These are phyloP conservation scores for Albula glossodonta DNA, from an alignment of 2,113 vertebrate species.

Conservation along the genomic window DNA sequence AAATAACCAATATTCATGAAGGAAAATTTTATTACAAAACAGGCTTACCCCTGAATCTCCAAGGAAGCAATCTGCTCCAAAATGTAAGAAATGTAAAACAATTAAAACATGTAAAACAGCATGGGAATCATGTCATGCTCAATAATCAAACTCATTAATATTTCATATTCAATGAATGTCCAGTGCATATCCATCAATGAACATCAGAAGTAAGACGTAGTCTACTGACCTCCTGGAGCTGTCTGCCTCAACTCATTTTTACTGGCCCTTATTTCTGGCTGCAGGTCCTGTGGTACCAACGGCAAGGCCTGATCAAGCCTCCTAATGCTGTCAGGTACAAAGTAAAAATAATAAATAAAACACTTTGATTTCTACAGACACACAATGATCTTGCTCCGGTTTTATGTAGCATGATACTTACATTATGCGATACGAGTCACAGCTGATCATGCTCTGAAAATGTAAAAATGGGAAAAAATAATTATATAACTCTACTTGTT, in stretches of 20 bases:
- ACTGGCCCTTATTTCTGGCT: conserved; percentile 29
- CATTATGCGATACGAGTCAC: conserved; percentile 53
- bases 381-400: no score
- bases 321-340: conserved; percentile 41
- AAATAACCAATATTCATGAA: no score
- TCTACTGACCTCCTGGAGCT: conserved; percentile 52
- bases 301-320: conserved; percentile 49
- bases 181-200: background rate
- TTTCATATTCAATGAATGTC: no score
- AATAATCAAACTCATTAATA: no score
- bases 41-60: background rate
- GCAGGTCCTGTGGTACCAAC: conserved; percentile 23
- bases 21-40: no score
- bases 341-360: background rate
- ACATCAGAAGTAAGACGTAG: background rate
- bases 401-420: no score
- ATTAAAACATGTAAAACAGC: background rate
- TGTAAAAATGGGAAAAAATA: no score
- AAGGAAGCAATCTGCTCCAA: background rate
- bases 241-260: conserved; percentile 36
- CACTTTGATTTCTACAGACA: background rate
- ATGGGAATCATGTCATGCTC: background rate
- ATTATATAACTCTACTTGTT: no score
- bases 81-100: background rate
- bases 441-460: conserved; percentile 50